Base-by-base conservation (phyloP, 2,797 vertebrate genomes). In the Periophthalmus magnuspinnatus region DNA sequence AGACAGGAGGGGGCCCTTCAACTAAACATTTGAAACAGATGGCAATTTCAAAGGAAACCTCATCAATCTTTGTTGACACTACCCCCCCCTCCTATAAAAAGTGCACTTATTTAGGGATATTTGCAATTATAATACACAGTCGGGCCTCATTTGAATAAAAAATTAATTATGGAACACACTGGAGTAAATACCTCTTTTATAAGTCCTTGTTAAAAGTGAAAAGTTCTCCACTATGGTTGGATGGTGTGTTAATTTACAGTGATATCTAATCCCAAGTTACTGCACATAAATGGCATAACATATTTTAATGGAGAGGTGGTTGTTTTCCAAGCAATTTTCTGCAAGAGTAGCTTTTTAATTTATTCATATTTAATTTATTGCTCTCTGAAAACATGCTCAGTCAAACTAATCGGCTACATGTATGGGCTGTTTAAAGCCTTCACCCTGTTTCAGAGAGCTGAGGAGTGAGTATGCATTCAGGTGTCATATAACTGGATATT, bases 141-240 rank as follows among this genome's bases (percentile, higher is more conserved):
- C 74, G 86, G 89, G 90, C 88, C 95, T 95, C 91, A 94, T 95
- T 95, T 95, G 90, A 96, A 95, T 94, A 95, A 92, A 91, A 93
- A 93, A 96, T 95, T 94, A 95, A 95, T 96, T 95, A 94, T 92
- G 65, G 84, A 94, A 95, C 94, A 95, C 94, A 94, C 92, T 92
- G 92, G 92, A 94, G 92, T 94, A 93, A 95, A 95, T 92, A 90
- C 89, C 91, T 92, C 92, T 89, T 89, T 95, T 92, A 94, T 86
- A 95, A 96, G 93, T 94, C 94, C 93, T 94, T 95, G 95, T 96
- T 95, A 95, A 94, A 95, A 94, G 93, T 94, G 93, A 95, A 94
- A 96, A 93, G 90, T 89, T 91, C 94, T 95, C 84, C 84, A 94
- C 91, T 92, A 90, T 82, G 91, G 89, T 94, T 90, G 93, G 92